Percentiles rank a stretch among this genome's conserved stretches.
These are phyloP conservation scores for Hoplostethus atlanticus DNA, from an alignment of 2,797 vertebrate genomes.

Conservation along the genomic window DNA sequence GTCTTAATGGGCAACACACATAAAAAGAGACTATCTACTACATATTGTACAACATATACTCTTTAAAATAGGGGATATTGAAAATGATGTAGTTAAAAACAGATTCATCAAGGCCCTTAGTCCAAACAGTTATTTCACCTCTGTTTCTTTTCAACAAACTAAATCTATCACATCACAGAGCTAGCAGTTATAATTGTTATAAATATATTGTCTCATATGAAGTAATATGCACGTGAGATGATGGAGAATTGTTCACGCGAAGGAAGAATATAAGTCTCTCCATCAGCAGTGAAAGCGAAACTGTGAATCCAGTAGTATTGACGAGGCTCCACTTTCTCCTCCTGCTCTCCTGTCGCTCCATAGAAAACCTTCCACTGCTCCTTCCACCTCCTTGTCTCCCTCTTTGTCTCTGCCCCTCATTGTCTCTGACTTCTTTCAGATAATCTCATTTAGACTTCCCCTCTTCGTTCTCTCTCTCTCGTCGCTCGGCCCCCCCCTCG, in stretches of 20 bases:
- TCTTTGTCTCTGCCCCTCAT: slow-evolving; percentile 62
- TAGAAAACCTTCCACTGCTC: slow-evolving; percentile 63
- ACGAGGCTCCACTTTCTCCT: slow-evolving; percentile 35
- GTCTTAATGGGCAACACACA: too few species aligned
- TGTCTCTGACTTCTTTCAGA: slow-evolving; percentile 79
- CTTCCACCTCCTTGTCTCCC: slow-evolving; percentile 60
- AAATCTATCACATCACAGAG: too few species aligned
- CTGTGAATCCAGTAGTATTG: slow-evolving; percentile 38
- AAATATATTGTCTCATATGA: not conserved
- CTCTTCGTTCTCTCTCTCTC: slow-evolving; percentile 69
- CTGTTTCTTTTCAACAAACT: too few species aligned
- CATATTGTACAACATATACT: too few species aligned
- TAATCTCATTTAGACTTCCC: slow-evolving; percentile 81
- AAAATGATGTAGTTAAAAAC: too few species aligned
- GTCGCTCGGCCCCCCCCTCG: not conserved
- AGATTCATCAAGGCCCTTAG: too few species aligned
- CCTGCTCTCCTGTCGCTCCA: slow-evolving; percentile 41
- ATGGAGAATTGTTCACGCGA: slow-evolving; percentile 36
- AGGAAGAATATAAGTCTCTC: slow-evolving; percentile 43
- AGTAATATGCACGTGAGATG: slow-evolving; percentile 28
- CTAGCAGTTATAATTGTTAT: too few species aligned
- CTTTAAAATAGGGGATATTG: too few species aligned
- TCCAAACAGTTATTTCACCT: too few species aligned
- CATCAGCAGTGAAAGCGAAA: slow-evolving; percentile 45
- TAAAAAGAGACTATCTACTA: too few species aligned